Base-by-base conservation (phyloP, 2,113 vertebrate genomes). In the Arothron firmamentum region DNA sequence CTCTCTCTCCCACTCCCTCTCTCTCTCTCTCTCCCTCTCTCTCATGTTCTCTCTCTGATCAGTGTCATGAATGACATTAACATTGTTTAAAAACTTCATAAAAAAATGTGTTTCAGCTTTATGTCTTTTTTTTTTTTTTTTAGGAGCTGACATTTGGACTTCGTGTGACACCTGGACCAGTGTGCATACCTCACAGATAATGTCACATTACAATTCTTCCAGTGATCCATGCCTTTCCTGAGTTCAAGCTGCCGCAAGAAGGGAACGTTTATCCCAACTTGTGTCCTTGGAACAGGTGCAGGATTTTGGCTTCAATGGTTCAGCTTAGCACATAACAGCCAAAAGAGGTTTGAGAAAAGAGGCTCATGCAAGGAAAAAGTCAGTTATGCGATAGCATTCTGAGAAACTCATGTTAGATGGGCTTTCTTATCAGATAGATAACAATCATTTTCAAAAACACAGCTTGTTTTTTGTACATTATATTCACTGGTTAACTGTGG, bases 281-380 rank as follows among this genome's bases (percentile, higher is more conserved):
- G 82, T 80, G 79, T 77, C 70, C 55, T 10, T 51, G 20, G 58
- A 84, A 87, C 87, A 88, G 87, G 82, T 88, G 87, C 84, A 78
- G 80, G 77, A 74, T 77, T 84, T 85, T 72, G 59, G 69, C 67
- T 69, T 74, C 38, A 67, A 55, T 63, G 65, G 46, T 63, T 59
- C 47, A 63, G 66, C 60, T 72, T 45, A 75, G 45, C 12, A 54
- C 61, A 60, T 38, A 65, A 59, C 9, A 12, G 60, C 34, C 14
- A 11, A 62, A 49, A 49, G 55, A 63, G 45, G 14, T 56, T 52
- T 13, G 1, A 25, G 48, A 56, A 68, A 65, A 45, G 19, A 51
- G 59, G 1, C 23, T 52, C 49, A 66, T 1, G 16, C 45, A 25
- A 28, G 21, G 38, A 61, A 70, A 59, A 57, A 12, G 11, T 15